Percentiles rank a stretch among this genome's conserved stretches.
Conservation (phyloP, 1,140 invertebrate species). For the Heterodera schachtii region DNA sequence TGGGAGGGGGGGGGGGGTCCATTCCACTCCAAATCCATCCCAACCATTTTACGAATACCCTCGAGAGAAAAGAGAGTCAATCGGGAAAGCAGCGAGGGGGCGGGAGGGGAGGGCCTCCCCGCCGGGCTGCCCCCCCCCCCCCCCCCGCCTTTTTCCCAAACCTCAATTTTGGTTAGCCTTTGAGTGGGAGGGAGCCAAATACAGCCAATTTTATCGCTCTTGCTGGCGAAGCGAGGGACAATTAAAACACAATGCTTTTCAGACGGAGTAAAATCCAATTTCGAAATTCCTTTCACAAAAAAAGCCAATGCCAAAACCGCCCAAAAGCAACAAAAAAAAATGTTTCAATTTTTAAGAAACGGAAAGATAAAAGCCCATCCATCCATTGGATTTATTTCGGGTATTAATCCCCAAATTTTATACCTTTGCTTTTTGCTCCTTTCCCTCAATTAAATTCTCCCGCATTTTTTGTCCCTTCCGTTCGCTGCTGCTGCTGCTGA, state of each 20-base stretch:
- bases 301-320: background rate
- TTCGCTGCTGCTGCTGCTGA: background rate
- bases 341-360: background rate
- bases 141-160: background rate
- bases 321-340: background rate
- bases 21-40: conserved; percentile 1
- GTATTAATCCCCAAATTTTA: too few species aligned
- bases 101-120: too few species aligned
- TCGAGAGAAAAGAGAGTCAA: background rate
- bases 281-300: background rate
- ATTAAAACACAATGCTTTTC: background rate
- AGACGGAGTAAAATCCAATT: background rate
- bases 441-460: background rate
- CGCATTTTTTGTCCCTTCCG: background rate
- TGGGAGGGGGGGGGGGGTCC: background rate
- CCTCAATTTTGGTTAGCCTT: background rate
- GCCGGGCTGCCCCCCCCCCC: too few species aligned
- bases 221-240: background rate
- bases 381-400: too few species aligned
- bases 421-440: background rate
- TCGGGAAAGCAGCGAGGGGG: background rate
- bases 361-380: too few species aligned
- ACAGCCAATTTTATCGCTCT: background rate
- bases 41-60: conserved; percentile 3
- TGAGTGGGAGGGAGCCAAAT: background rate